Conservation (phyloP, 2,113 vertebrate species). For the Microcebus tavaratra region DNA sequence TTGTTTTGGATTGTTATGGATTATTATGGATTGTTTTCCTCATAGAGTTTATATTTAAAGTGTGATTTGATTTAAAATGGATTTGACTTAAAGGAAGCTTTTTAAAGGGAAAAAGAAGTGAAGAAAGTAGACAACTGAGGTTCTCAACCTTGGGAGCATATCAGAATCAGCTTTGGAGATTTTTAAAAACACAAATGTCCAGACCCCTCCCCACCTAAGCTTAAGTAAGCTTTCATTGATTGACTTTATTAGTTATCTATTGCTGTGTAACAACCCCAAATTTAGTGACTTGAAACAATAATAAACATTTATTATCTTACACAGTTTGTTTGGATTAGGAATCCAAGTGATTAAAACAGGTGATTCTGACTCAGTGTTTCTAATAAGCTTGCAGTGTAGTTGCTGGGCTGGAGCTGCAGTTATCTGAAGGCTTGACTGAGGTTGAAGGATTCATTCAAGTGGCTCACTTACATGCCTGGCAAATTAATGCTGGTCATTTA, state of each 20-base stretch:
- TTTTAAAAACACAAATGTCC: not conserved
- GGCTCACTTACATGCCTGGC: not conserved
- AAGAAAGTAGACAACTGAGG: not conserved
- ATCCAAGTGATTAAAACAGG: not conserved
- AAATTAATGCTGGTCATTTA: not conserved
- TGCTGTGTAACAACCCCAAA: not conserved
- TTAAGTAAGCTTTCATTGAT: not conserved
- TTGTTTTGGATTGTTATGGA: not conserved
- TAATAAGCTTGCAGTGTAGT: not conserved
- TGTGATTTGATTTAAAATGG: constrained; percentile 32
- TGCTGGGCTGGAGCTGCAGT: not conserved
- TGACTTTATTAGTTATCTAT: not conserved
- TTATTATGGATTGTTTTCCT: not conserved
- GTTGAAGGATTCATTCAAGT: not conserved
- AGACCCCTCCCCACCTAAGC: not conserved
- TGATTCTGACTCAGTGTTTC: not conserved
- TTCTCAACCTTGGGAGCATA: not conserved
- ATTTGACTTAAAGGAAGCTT: constrained; percentile 23
- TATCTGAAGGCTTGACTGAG: not conserved
- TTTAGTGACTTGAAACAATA: not conserved
- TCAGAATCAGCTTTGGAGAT: not conserved
- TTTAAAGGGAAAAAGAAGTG: not conserved
- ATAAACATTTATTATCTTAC: not conserved
- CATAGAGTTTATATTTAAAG: constrained; percentile 4
- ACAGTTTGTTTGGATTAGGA: not conserved